Base-by-base conservation (phyloP, 2,113 vertebrate species). In the Zosterops pallidus region DNA sequence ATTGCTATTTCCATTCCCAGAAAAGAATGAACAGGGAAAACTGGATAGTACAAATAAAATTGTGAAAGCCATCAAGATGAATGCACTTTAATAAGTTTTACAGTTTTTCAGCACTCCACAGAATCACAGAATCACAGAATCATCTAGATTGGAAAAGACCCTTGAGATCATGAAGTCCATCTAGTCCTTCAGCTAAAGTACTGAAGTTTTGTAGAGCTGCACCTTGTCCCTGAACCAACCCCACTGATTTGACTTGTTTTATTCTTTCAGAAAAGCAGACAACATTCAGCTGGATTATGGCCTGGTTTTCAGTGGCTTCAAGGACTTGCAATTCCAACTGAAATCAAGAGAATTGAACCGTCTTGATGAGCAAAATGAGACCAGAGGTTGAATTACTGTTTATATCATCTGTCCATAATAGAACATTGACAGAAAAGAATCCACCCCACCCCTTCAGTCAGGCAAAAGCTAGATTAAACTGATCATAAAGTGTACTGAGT, bases 401-500 rank as follows among this genome's bases (percentile, higher is more conserved):
- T 68, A 62, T 87, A 62, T 82, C 17, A 37, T n/a, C 44, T 85
- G 17, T 50, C 41, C 44, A 5, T 29, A 83, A 39, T 15, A 47
- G 5, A 74, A 17, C 19, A 72, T 8, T 5, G 5, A 24, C 33
- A 46, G 81, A 75, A 91, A 77, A 65, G 12, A 10, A 8, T 19
- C 13, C 9, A 79, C 8, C 22, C 14, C 6, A 53, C 0, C 11
- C 5, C 8, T 1, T 6, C 24, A 41, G 2, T 41, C 57, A 82
- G 28, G 28, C 5, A 64, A 74, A 83, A 85, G 12, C 53, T 46
- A 37, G 11, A 31, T 47, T 50, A 80, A 94, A 68, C 12, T 50
- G 12, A 60, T 3, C 10, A 5, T 57, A 26, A 90, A 86, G 4
- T 44, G 8, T 62, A 79, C 16, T 50, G 16, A 60, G 6, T 10